Base-by-base conservation (phyloP, 2,113 vertebrate genomes). In the Noturus placidus region DNA sequence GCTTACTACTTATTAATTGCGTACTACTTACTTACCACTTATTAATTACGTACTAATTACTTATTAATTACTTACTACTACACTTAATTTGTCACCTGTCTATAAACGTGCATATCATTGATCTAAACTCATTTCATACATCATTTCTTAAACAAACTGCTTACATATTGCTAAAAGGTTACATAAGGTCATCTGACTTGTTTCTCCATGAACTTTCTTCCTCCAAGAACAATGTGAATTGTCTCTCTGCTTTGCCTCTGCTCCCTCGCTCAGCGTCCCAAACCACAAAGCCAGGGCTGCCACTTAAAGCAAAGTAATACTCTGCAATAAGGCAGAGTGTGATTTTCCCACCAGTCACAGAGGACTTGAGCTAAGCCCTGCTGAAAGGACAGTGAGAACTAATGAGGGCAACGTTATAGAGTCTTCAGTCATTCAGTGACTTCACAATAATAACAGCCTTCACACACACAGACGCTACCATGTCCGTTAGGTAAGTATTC, bases 341-440 rank as follows among this genome's bases (percentile, higher is more conserved):
- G 65, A 69, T 72, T 82, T 82, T 78, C 63, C 78, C 86, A 81
- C 78, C 54, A 30, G 52, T 80, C 86, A 82, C 78, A 83, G 59
- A 82, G 79, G 56, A 82, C 50, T 59, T 42, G 30, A 70, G 54
- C 79, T 82, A 87, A 82, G 35, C 79, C 54, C 54, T 42, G 67
- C 52, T 61, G 67, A 87, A 82, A 82, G 79, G 30, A 82, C 5
- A 35, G 33, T 59, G 79, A 74, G 35, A 82, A 61, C 78, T 70
- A 87, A 87, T 87, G 85, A 87, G 65, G 33, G 33, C 35, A 67
- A 82, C 17, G 25, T 70, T 81, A 56, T 59, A 69, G 30, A n/a
- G 30, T 81, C 52, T 87, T 82, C 56, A 42, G 56, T 82, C 56
- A 42, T 82, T 87, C 76, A 30, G 42, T 86, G 57, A 86, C 85